Percentiles rank a stretch among this genome's conserved stretches.
phyloP scores from a whole-genome alignment of 2,797 vertebrate genomes.

The Kryptolebias ocellatus region DNA sequence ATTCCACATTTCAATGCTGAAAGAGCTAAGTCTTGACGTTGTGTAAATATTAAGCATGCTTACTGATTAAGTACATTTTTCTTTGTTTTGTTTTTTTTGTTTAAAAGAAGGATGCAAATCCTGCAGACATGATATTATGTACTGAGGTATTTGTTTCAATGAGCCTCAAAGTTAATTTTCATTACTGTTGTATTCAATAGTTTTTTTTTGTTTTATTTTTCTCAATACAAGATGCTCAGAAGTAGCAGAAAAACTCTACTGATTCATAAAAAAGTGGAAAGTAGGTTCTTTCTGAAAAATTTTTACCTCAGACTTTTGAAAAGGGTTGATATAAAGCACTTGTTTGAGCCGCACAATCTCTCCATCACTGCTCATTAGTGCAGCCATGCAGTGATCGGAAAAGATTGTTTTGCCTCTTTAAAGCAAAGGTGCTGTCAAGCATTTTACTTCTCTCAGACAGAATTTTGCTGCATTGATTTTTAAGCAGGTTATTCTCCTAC shows the following conservation, averaged over 20 bases:
- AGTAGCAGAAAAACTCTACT: neutral
- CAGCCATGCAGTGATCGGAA: slow-evolving; percentile 2
- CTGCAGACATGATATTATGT: neutral
- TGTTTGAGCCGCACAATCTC: slow-evolving; percentile 2
- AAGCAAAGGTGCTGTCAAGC: slow-evolving; percentile 7
- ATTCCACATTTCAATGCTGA: neutral
- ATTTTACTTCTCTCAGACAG: slow-evolving; percentile 4
- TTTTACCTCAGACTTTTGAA: neutral
- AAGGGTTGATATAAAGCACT: neutral
- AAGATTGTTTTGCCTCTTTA: slow-evolving; percentile 10
- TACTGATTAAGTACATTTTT: too few relatives aligned
- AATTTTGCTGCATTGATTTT: neutral
- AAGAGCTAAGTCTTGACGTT: neutral
- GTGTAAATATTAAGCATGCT: too few relatives aligned
- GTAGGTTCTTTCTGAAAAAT: slow-evolving; percentile 12
- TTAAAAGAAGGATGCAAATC: neutral
- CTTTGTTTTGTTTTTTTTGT: neutral
- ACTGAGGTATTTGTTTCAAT: neutral
- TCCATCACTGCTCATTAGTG: slow-evolving; percentile 3
- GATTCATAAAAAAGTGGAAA: neutral
- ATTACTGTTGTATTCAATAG: neutral
- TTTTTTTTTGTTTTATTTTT: slow-evolving; percentile 6
- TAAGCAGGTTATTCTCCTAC: too few relatives aligned
- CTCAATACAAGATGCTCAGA: neutral
- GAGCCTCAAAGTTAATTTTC: neutral